Evolutionary conservation across 2,113 vertebrate species (phyloP).

Genomic region (Myxocyprinus asiaticus): DNA sequence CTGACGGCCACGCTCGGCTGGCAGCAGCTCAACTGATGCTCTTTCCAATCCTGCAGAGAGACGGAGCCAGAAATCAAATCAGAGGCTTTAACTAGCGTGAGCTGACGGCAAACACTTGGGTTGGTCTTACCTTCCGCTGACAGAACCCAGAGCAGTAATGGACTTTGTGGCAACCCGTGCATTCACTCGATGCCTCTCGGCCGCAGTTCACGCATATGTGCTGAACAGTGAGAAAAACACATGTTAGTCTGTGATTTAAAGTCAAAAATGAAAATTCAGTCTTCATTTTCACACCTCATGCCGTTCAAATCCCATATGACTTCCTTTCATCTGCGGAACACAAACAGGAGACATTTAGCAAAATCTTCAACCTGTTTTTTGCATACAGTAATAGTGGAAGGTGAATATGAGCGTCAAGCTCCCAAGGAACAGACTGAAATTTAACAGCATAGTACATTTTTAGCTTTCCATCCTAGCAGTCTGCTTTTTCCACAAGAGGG

Average conservation of each 20-base stretch:
- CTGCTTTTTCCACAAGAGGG: no score
- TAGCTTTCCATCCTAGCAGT: no score
- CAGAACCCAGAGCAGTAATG: constrained; percentile 98
- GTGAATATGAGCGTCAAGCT: no score
- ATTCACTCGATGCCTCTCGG: constrained; percentile 89
- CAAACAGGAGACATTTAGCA: no score
- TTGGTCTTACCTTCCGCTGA: constrained; percentile 86
- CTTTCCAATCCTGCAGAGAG: constrained; percentile 92
- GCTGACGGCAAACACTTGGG: neutral
- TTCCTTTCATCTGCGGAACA: no score
- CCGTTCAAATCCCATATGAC: no score
- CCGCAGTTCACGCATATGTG: constrained; percentile 95
- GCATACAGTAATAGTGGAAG: no score
- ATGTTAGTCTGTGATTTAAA: neutral
- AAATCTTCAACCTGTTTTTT: no score
- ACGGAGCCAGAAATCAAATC: neutral
- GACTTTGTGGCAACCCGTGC: constrained; percentile 94
- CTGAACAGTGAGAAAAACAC: constrained; percentile 63
- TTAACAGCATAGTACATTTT: no score
- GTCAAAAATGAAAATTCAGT: no score
- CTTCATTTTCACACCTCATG: no score
- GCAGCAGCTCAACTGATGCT: constrained; percentile 92
- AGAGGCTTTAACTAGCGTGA: neutral
- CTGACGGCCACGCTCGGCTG: constrained; percentile 76
- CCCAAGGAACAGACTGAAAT: no score